These are phyloP conservation scores for Erebia ligea DNA, from an alignment of 2,888 invertebrate species.

Conservation along the genomic window DNA sequence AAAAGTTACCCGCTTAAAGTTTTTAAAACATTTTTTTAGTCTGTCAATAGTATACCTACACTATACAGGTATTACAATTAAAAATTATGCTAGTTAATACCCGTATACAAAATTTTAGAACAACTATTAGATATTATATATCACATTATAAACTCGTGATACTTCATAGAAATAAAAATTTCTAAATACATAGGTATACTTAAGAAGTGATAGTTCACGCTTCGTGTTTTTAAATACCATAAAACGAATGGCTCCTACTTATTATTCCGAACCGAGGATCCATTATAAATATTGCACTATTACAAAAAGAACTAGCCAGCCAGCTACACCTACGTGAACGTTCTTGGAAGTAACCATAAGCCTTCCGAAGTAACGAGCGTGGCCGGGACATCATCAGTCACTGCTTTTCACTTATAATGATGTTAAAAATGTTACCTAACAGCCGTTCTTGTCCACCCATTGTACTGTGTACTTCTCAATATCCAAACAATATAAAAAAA, in stretches of 20 bases:
- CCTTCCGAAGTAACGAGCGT: constrained; percentile 50
- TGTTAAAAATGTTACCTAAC: constrained; percentile 81
- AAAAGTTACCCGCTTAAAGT: no score
- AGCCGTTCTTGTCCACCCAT: constrained; percentile 79
- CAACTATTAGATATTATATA: no score
- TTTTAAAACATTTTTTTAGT: no score
- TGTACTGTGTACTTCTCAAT: constrained; percentile 78
- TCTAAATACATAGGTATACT: not conserved
- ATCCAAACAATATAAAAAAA: constrained; percentile 65
- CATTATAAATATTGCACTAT: constrained; percentile 44
- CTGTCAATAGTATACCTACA: no score
- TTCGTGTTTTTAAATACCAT: constrained; percentile 17
- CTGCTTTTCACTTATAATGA: constrained; percentile 80
- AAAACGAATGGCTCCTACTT: constrained; percentile 34
- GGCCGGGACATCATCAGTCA: constrained; percentile 68
- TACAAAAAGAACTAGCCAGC: constrained; percentile 37
- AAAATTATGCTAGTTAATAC: no score
- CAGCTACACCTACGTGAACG: constrained; percentile 46
- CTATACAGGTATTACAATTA: no score
- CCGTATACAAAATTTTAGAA: no score
- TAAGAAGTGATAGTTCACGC: not conserved
- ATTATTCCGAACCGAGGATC: constrained; percentile 34
- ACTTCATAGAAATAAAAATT: not conserved
- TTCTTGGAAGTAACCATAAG: constrained; percentile 52
- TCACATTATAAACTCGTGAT: no score